A percentile compares a stretch with the other conserved stretches of the same genome.
phyloP scores from a whole-genome alignment of 2,888 invertebrate genomes.

The Hypselothyrea guttata region DNA sequence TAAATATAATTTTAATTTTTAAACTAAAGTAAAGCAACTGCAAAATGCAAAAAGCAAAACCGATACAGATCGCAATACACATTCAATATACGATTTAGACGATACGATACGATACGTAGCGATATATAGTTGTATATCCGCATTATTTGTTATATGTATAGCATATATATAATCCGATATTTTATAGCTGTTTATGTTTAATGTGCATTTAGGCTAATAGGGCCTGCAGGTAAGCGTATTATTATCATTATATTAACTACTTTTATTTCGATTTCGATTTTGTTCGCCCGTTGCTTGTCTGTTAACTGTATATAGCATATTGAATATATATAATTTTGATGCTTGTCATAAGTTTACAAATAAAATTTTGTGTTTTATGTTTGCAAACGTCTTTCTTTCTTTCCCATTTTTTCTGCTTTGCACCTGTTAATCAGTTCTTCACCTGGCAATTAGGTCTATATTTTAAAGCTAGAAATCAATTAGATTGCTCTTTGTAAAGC shows the following conservation, averaged over 20 bases:
- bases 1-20: constrained; percentile 20
- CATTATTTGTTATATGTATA: constrained; percentile 35
- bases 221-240: constrained; percentile 10
- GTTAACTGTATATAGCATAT: constrained; percentile 26
- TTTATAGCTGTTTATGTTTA: constrained; percentile 30
- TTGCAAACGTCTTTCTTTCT: constrained; percentile 16
- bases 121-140: constrained; percentile 3
- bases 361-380: constrained; percentile 34
- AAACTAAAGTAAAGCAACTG: neutral
- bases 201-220: constrained; percentile 44
- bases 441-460: too few species aligned
- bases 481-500: constrained; percentile 37
- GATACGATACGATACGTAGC: constrained; percentile 15
- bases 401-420: constrained; percentile 5
- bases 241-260: constrained; percentile 27
- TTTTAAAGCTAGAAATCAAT: too few species aligned
- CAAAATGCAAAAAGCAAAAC: constrained; percentile 1
- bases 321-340: constrained; percentile 26
- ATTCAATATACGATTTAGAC: too few species aligned
- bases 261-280: constrained; percentile 21
- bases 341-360: constrained; percentile 40
- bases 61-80: constrained; percentile 24
- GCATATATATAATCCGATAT: constrained; percentile 37
- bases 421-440: constrained; percentile 20
- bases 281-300: constrained; percentile 26